Evolutionary conservation across 2,888 invertebrate species (phyloP).

Genomic region (Kuschelorhynchus macadamiae): DNA sequence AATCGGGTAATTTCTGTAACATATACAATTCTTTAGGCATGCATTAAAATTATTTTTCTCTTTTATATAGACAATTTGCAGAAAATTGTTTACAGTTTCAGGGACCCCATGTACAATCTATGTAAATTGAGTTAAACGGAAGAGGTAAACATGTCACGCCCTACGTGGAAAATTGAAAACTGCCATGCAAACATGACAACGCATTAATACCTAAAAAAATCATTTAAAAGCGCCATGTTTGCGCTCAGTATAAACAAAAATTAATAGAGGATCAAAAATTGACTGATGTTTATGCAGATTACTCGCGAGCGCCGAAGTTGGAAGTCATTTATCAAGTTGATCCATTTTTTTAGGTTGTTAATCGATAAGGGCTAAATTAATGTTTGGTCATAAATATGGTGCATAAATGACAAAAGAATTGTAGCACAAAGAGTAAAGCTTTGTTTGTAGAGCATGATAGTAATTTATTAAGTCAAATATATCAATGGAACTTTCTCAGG

Average conservation of each 20-base stretch:
- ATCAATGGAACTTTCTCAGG: no score
- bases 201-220: constrained; percentile 20
- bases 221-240: constrained; percentile 8
- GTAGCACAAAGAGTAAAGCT: background rate
- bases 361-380: constrained; percentile 34
- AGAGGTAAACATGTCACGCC: no score
- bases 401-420: background rate
- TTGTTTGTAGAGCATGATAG: background rate
- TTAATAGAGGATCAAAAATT: constrained; percentile 46
- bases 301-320: constrained; percentile 29
- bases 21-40: no score
- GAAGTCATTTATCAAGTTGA: constrained; percentile 43
- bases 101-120: no score
- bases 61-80: no score
- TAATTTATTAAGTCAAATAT: no score
- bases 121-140: no score
- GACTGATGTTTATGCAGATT: constrained; percentile 45
- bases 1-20: no score
- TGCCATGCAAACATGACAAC: background rate
- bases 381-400: constrained; percentile 32
- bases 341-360: constrained; percentile 32
- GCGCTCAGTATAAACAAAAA: constrained; percentile 31
- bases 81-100: no score
- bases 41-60: no score
- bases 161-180: constrained; percentile 1